Base-by-base conservation (phyloP, 2,888 invertebrate genomes). In the Euplexia lucipara region DNA sequence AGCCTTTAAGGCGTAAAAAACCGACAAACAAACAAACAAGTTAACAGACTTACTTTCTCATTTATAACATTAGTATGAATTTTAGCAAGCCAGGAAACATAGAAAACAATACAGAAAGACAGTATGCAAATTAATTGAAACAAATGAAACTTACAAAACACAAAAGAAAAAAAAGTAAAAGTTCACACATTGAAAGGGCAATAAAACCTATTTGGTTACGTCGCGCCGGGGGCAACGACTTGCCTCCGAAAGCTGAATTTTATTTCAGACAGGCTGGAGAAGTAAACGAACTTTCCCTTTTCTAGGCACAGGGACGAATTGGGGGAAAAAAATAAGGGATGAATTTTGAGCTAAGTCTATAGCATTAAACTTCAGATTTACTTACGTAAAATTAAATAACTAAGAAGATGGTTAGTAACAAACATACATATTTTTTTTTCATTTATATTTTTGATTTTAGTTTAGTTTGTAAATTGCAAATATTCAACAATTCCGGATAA, bases 261-360 rank as follows among this genome's bases (percentile, higher is more conserved):
- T 89, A 90, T 87, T 87, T 88, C 83, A 88, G 86, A 86, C 86
- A 79, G 78, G 79, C 84, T 83, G 71, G 34, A 68, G 79, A 83
- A 85, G 91, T 89, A 86, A 90, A 90, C 61, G 90, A 92, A 92
- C 92, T 92, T 88, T 91, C 87, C 83, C 83, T 90, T n/a, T 88
- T 90, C 62, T 39, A 39, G 57, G 10, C 8, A 53, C 86, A 84
- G 92, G 83, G 84, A 0, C 49, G 86, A 71, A 90, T 66, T 85
- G 30, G 16, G 70, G 52, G 1, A 3, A 10, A 9, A 57, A 54
- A 47, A 49, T 44, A 22, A 42, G 73, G 57, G 65, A 34, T 58
- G 35, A 16, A 26, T 53, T 35, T 18, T 3, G 3, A 16, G 22
- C 2, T 16, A 16, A 20, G 22, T 32, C 9, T 35, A 51, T 8